A percentile compares a stretch with the other conserved stretches of the same genome.
These are phyloP conservation scores for Dynastes tityus DNA, from an alignment of 2,888 invertebrate species.

Conservation along the genomic window DNA sequence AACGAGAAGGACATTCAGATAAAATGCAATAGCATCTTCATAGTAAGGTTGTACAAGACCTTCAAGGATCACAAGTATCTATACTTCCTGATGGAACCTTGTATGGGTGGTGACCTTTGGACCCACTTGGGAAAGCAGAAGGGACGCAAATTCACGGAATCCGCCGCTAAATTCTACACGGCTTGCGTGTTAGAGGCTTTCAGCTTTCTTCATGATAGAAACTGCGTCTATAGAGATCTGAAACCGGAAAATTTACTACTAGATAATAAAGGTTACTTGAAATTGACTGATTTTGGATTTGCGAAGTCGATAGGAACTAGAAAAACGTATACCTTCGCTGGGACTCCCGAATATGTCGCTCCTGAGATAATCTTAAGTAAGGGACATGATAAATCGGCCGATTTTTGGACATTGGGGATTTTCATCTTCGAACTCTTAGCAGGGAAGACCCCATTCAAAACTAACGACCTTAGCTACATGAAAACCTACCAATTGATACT, in stretches of 20 bases:
- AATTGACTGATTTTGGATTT: conserved; percentile 95
- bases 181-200: conserved; percentile 94
- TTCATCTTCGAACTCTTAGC: conserved; percentile 88
- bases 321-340: conserved; percentile 96
- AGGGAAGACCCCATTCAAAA: conserved; percentile 87
- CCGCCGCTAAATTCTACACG: conserved; percentile 87
- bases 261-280: conserved; percentile 87
- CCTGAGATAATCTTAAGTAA: conserved; percentile 92
- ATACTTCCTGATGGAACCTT: conserved; percentile 94
- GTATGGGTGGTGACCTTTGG: conserved; percentile 95
- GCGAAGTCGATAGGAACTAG: conserved; percentile 85
- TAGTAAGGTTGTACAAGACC: conserved; percentile 85
- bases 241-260: conserved; percentile 95
- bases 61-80: conserved; percentile 92
- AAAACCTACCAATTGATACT: conserved; percentile 95
- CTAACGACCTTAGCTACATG: conserved; percentile 89
- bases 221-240: conserved; percentile 88
- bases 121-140: conserved; percentile 86
- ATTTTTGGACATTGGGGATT: conserved; percentile 94
- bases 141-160: conserved; percentile 78
- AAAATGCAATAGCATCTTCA: conserved; percentile 63
- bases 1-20: conserved; percentile 78
- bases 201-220: conserved; percentile 86
- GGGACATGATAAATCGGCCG: conserved; percentile 86
- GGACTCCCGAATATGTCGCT: conserved; percentile 91